Evolutionary conservation across 30 jellyfish, hydroid and myxozoan species (phyloP), one percentile per base, ranked within the genome.

Genomic region (Catostylus mosaicus): DNA sequence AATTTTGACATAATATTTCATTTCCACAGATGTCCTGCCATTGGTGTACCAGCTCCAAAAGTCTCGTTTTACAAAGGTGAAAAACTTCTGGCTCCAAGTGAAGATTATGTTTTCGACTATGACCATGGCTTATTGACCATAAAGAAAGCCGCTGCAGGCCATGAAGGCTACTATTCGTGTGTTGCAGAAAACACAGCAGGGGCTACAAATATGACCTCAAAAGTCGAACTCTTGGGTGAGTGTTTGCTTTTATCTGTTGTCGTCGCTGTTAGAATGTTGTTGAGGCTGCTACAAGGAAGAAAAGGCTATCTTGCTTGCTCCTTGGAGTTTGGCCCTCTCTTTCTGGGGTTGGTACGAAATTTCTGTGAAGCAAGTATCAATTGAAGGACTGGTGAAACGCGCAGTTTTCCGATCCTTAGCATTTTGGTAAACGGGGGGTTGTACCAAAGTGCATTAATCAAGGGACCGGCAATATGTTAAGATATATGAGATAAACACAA

Each of bases 111-210:
- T 10, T 36, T 91, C 2, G 95, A 91, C 65, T 43, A 26, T 34
- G 71, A 60, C 48, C 78, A 36, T 32, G 88, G 95, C 1, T 23
- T 83, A 1, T 43, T 91, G 40, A 62, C 94, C n/a, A 74, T 85
- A 18, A 68, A 73, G 66, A 79, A 29, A 40, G 47, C 86, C 35
- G 40, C 87, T 4, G 50, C 36, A 1, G 45, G 34, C 0, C 48
- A 73, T 30, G 52, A 46, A 7, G 98, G 98, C 3, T 72, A 45
- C 3, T 91, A 91, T 86, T 35, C 85, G 14, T 91, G 98, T 47
- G 83, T 67, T 40, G 98, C 98, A 32, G 80, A 71, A 33, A 91
- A 91, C 57, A 22, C 82, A 10, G 98, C 95, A 37, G 98, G 98
- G 52, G 60, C 46, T 3, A 61, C 47, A 30, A 82, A 59, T 24